Evolutionary conservation across 2,888 invertebrate species (phyloP), one percentile per base, ranked within the genome.

Genomic region (Achlya flavicornis): DNA sequence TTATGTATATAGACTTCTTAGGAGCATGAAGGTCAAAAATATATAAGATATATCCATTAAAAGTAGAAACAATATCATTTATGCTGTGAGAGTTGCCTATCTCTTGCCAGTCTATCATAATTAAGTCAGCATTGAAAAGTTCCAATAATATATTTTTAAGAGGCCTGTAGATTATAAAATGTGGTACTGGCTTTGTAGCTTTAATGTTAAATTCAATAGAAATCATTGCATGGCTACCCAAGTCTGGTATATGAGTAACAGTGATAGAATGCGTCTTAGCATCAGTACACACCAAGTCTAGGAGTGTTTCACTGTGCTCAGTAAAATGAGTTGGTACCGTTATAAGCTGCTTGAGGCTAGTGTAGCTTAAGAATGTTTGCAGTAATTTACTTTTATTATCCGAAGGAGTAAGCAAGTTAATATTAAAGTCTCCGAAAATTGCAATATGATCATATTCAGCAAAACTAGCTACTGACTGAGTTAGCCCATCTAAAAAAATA

Each of bases 251-350:
- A 14, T 46, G 6, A 46, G 2, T 6, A 46, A 46, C 46, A 4
- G 14, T n/a, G 14, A 46, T 46, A 6, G 46, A 46, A 3, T 14
- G 46, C 14, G 46, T 4, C 14, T 5, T 46, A 12, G 46, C 46
- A 14, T 46, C 46, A n/a, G 46, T 46, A 14, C 46, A 46, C 0
- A 46, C 46, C 6, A 46, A n/a, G 46, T 46, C 46, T 11, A 75
- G 61, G 1, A 73, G 57, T 4, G 73, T 71, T 16, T 66, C 66
- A 57, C 67, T 69, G 16, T 66, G 46, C 46, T 46, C 46, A 14
- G 67, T 65, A 32, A 68, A 68, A 53, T 70, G 70, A 26, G 72
- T 72, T 5, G 71, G 66, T 12, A 63, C 41, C 3, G 46, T 46
- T 14, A 46, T 46, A 4, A 46, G 64, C 46, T 46, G 46, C 6